Conservation (phyloP, 2,888 invertebrate species). For the Leptopilina myrica region DNA sequence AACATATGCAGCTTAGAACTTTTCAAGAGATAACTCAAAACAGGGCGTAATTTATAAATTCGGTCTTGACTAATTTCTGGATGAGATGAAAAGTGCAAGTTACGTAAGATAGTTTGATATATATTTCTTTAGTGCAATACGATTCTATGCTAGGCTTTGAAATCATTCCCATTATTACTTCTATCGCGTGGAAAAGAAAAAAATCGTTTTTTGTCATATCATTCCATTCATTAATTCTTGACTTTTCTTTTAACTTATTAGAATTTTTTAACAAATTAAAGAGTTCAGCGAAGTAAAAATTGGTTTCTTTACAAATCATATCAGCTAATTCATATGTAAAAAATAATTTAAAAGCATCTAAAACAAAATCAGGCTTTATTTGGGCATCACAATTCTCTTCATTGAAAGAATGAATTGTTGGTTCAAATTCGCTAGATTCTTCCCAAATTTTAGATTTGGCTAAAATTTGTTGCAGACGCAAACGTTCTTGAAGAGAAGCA, state of each 20-base stretch:
- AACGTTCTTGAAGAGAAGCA: conserved; percentile 13
- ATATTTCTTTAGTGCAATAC: neutral
- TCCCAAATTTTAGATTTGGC: conserved; percentile 12
- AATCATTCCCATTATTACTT: neutral
- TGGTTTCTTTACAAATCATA: conserved; percentile 17
- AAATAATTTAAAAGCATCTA: conserved; percentile 15
- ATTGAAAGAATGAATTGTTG: conserved; percentile 3
- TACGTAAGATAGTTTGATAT: neutral
- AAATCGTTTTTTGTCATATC: conserved; percentile 1
- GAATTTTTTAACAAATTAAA: neutral
- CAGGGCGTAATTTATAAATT: conserved; percentile 9
- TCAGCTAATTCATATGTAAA: conserved; percentile 15
- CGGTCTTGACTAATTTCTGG: neutral
- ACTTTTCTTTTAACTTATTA: conserved; percentile 4
- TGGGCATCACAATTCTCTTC: conserved; percentile 7
- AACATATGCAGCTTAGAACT: neutral
- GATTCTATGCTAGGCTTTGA: neutral
- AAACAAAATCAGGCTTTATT: neutral
- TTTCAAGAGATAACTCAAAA: neutral
- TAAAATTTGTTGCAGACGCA: neutral
- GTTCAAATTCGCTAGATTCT: conserved; percentile 19
- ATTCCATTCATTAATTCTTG: neutral
- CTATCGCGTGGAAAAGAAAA: conserved; percentile 8
- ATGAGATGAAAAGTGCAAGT: conserved; percentile 14
- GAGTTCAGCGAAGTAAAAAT: neutral